A percentile compares a stretch with the other conserved stretches of the same genome.
These are phyloP conservation scores for Psittacula derbiana DNA, from an alignment of 2,797 vertebrate species.

Conservation along the genomic window DNA sequence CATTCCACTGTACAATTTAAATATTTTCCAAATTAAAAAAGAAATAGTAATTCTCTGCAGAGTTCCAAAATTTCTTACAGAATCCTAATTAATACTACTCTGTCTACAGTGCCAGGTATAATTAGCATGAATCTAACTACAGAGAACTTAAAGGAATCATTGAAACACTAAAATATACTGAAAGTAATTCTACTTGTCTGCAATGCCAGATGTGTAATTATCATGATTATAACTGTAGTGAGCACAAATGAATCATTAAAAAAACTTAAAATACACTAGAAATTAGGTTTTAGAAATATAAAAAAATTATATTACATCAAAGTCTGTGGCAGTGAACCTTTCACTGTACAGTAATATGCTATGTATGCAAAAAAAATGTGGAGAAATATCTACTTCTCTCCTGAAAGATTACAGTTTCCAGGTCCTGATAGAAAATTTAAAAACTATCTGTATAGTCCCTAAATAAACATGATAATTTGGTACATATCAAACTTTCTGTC, in stretches of 20 bases:
- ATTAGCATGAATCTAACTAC: neutral
- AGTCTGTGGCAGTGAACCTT: neutral
- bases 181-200: neutral
- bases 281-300: neutral
- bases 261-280: neutral
- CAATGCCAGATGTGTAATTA: conserved; percentile 12
- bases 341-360: neutral
- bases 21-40: neutral
- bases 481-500: neutral
- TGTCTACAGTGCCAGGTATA: neutral
- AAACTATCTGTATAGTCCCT: neutral
- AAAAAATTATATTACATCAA: neutral
- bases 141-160: neutral
- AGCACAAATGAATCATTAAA: neutral
- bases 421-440: neutral
- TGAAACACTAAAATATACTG: neutral
- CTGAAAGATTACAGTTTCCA: neutral
- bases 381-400: neutral
- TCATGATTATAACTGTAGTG: neutral
- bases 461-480: neutral
- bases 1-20: neutral
- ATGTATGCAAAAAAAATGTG: fast-evolving
- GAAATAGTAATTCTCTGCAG: neutral
- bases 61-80: neutral
- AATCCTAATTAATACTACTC: conserved; percentile 1